Base-by-base conservation (phyloP, 2,113 vertebrate species). In the Salminus brasiliensis region DNA sequence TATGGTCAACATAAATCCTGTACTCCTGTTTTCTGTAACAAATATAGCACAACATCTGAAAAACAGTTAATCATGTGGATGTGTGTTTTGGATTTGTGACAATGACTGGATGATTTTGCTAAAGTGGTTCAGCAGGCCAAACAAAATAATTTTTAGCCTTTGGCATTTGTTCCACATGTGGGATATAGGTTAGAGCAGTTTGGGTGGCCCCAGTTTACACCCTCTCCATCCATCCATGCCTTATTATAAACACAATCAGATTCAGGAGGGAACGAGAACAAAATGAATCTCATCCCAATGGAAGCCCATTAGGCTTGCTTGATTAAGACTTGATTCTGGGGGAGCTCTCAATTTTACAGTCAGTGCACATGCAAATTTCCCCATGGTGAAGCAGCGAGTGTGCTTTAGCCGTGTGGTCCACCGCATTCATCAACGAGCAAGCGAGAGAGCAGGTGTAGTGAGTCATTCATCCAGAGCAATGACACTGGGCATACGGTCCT, bases 281-380 rank as follows among this genome's bases (percentile, higher is more conserved):
- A 72, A 80, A 71, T 79, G 72, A 80, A 85, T 83, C 79, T 82
- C 41, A 65, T 85, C 77, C 41, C 62, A 60, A 81, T 83, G 78
- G 74, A 83, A 79, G 87, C 87, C 85, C 85, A 88, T 91, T 88
- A 92, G 81, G 83, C 57, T 69, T 82, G 89, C 88, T 87, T 91
- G 85, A 86, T 90, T 91, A 88, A 87, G 80, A 85, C 81, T 84
- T 86, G 86, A 88, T 90, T 89, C 83, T 84, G 81, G 78, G 81
- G 86, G 88, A 89, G 81, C 80, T 74, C n/a, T 84, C 76, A 88
- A 91, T 92, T 91, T 89, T 90, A 91, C 88, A 91, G 81, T 89
- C 85, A 85, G 82, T 91, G 88, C 87, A 83, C 89, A 88, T 87
- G 86, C 86, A 90, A 88, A 90, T 87, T 86, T 88, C 87, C 84